Conservation (phyloP, 2,797 vertebrate species). For the Rhynchotus rufescens region DNA sequence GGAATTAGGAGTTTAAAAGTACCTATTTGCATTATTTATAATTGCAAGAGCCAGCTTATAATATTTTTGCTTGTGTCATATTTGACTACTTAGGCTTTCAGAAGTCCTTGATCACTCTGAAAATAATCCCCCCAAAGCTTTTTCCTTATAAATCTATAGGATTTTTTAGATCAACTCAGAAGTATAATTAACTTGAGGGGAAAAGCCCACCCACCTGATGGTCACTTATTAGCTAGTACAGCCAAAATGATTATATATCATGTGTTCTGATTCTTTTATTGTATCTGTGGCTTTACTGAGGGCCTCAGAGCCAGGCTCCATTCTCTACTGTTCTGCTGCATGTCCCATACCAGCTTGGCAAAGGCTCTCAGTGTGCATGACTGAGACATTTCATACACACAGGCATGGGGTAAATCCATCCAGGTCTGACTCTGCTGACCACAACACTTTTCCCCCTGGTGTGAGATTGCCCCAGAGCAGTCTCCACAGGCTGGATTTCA, state of each 20-base stretch:
- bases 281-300: background rate
- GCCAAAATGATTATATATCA: background rate
- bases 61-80: slow-evolving; percentile 1
- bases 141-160: slow-evolving; percentile 28
- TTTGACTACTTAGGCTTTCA: slow-evolving; percentile 23
- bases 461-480: background rate
- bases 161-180: slow-evolving; percentile 30
- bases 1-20: slow-evolving; percentile 33
- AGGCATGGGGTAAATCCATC: background rate
- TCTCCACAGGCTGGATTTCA: background rate
- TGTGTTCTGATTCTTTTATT: background rate
- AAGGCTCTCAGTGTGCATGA: background rate
- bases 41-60: background rate
- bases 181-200: slow-evolving; percentile 34
- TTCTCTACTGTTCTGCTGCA: background rate
- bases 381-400: background rate
- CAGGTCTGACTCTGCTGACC: background rate
- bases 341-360: background rate
- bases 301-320: background rate
- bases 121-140: slow-evolving; percentile 53
- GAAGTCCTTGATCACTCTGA: slow-evolving; percentile 17
- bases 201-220: background rate
- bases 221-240: background rate
- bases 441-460: background rate
- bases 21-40: slow-evolving; percentile 33